Percentiles rank a stretch among this genome's conserved stretches.
Conservation (phyloP, 2,797 vertebrate species). For the Alca torda region DNA sequence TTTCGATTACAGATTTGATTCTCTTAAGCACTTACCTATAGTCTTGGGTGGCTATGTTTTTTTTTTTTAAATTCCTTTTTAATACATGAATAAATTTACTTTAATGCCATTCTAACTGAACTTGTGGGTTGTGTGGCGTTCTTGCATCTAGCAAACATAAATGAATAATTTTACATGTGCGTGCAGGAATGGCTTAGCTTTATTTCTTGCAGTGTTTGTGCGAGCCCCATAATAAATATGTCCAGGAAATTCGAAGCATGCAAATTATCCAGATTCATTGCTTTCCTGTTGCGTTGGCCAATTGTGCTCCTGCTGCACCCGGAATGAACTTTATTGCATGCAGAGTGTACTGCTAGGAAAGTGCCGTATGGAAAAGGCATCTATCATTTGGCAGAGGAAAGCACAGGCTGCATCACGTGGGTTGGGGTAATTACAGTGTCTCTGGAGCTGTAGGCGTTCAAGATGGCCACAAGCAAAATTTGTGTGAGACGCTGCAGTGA, state of each 20-base stretch:
- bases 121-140: not conserved
- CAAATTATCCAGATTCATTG: constrained; percentile 34
- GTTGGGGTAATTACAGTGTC: constrained; percentile 68
- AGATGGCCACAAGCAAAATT: constrained; percentile 68
- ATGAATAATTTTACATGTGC: not conserved
- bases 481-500: constrained; percentile 58
- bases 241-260: not conserved
- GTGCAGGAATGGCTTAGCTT: not conserved
- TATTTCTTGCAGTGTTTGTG: constrained; percentile 3
- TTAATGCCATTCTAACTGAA: not conserved
- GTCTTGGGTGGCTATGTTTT: not conserved
- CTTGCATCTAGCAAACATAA: not conserved
- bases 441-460: constrained; percentile 64
- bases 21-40: not conserved
- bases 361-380: constrained; percentile 25
- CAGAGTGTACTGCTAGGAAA: constrained; percentile 45
- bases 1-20: not conserved
- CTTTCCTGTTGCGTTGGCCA: constrained; percentile 28
- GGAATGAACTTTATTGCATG: not conserved
- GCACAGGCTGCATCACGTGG: constrained; percentile 67
- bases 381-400: constrained; percentile 46
- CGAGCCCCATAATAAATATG: not conserved
- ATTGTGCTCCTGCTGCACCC: not conserved
- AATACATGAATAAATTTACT: not conserved
- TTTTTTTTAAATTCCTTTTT: not conserved